These are phyloP conservation scores for Sthenelais limicola DNA, from an alignment of 2,888 invertebrate genomes.

Conservation along the genomic window DNA sequence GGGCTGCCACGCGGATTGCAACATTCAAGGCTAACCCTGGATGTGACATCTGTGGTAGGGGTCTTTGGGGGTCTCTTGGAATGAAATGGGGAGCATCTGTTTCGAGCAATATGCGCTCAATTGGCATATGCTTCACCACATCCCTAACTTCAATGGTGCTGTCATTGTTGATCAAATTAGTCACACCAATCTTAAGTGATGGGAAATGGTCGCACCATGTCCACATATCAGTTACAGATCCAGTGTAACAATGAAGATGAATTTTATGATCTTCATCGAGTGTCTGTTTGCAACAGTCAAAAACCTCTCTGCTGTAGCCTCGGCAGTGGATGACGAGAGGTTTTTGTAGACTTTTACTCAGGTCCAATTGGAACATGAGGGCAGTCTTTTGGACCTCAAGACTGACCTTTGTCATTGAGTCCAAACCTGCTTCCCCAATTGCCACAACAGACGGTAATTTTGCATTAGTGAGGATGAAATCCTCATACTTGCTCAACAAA, in stretches of 20 bases:
- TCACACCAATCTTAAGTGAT: neutral
- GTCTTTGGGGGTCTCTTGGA: neutral
- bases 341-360: neutral
- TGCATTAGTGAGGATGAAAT: too few relatives aligned
- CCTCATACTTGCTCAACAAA: too few relatives aligned
- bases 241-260: neutral
- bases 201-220: slow-evolving; percentile 5
- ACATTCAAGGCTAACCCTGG: slow-evolving; percentile 4
- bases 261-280: neutral
- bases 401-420: neutral
- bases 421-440: neutral
- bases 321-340: neutral
- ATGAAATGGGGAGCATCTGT: slow-evolving; percentile 12
- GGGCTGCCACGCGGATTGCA: neutral
- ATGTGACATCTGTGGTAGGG: neutral
- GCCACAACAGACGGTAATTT: too few relatives aligned
- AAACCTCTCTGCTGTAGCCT: neutral
- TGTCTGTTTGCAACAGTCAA: neutral
- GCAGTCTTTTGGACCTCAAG: neutral
- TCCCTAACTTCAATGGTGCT: neutral
- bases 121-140: neutral
- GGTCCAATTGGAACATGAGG: neutral
- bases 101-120: neutral
- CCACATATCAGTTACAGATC: neutral
- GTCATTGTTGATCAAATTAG: neutral